Percentiles rank a stretch among this genome's conserved stretches.
Conservation (phyloP, 2,797 vertebrate species). For the Hylomyscus alleni region DNA sequence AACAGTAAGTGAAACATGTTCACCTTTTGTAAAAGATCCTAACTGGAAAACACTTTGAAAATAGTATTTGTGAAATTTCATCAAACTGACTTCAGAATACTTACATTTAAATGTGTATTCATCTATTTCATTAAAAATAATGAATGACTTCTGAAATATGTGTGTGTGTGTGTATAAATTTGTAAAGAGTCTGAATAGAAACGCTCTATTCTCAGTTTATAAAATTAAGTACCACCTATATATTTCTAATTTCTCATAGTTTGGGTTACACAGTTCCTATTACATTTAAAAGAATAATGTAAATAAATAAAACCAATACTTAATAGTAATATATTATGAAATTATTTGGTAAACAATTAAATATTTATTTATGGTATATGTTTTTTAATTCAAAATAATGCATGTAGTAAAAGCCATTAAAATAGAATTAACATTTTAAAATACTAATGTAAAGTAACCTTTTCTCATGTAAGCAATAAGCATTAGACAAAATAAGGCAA, state of each 20-base stretch:
- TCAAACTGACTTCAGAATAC: neutral
- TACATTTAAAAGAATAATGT: neutral
- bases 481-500: neutral
- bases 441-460: neutral
- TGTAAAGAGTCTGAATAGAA: neutral
- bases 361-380: neutral
- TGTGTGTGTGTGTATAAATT: too few species aligned
- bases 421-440: neutral
- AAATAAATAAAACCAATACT: neutral
- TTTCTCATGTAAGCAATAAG: neutral
- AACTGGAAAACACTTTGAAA: slow-evolving; percentile 9
- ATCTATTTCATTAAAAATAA: neutral
- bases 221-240: neutral
- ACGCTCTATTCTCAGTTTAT: neutral
- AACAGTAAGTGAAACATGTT: slow-evolving; percentile 60
- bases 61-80: neutral
- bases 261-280: neutral
- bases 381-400: neutral
- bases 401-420: neutral
- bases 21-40: neutral
- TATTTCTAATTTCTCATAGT: slow-evolving; percentile 29
- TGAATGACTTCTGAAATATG: neutral
- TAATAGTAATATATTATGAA: neutral
- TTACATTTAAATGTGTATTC: neutral
- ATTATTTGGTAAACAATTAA: neutral